A percentile compares a stretch with the other conserved stretches of the same genome.
These are phyloP conservation scores for Caradrina clavipalpis DNA, from an alignment of 2,888 invertebrate genomes.

Conservation along the genomic window DNA sequence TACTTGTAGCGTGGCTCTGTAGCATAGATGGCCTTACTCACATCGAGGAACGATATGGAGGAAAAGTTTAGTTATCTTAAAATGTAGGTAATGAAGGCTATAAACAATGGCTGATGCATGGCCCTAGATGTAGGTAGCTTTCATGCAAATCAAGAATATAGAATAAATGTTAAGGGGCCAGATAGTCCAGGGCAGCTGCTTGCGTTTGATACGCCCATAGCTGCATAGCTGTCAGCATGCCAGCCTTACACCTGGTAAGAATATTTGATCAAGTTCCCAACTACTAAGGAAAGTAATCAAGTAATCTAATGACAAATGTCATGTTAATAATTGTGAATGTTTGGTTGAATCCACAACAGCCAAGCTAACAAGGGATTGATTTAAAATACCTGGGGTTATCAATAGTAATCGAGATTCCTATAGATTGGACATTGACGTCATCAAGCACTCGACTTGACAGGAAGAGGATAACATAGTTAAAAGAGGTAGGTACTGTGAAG, in stretches of 20 bases:
- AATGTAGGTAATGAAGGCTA: not conserved
- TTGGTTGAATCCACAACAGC: too few relatives aligned
- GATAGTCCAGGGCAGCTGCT: too few relatives aligned
- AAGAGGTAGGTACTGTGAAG: not conserved
- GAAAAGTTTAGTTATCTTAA: not conserved
- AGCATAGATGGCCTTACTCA: not conserved
- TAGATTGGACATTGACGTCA: conserved; percentile 1
- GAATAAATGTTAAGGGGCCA: too few relatives aligned
- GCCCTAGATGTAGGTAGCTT: not conserved
- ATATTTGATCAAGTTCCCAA: not conserved
- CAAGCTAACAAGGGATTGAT: too few relatives aligned
- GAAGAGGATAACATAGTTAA: not conserved
- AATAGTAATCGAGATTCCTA: not conserved
- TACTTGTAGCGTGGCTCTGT: not conserved
- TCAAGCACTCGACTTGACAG: conserved; percentile 1
- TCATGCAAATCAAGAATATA: not conserved
- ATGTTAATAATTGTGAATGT: too few relatives aligned
- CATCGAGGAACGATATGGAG: not conserved
- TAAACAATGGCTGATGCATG: not conserved
- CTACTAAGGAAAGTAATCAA: too few relatives aligned
- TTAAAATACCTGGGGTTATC: not conserved
- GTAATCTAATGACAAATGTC: too few relatives aligned
- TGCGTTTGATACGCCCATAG: too few relatives aligned
- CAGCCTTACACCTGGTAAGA: not conserved
- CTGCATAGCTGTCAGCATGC: too few relatives aligned